Percentiles rank a stretch among this genome's conserved stretches.
Evolutionary conservation across 2,888 invertebrate genomes (phyloP).

Genomic region (Mimas tiliae): DNA sequence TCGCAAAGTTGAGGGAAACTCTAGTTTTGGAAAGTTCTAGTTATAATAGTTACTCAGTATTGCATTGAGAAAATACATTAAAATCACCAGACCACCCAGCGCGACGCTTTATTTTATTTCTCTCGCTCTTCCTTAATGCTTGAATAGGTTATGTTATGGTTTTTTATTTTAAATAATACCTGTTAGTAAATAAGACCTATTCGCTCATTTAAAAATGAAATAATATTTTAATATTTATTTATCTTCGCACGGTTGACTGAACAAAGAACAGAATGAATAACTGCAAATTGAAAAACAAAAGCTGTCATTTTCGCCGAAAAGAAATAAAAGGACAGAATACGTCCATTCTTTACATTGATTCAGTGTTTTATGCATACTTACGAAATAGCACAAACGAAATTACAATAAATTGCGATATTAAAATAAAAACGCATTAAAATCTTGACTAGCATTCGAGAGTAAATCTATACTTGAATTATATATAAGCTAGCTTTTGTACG

Average conservation of each 20-base stretch:
- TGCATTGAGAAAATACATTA: no score
- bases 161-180: not conserved
- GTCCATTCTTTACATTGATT: not conserved
- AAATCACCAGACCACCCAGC: no score
- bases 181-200: not conserved
- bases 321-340: not conserved
- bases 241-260: not conserved
- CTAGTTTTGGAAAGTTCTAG: no score
- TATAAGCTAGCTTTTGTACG: no score
- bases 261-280: conserved; percentile 15
- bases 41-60: no score
- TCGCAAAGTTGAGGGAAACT: no score
- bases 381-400: not conserved
- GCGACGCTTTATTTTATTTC: no score
- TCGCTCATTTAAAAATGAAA: not conserved
- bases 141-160: no score
- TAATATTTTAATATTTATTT: conserved; percentile 13
- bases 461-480: no score
- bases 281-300: conserved; percentile 18
- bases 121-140: no score
- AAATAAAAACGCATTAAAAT: no score
- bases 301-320: not conserved
- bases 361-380: not conserved
- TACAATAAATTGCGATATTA: not conserved
- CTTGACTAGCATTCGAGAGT: no score